A percentile compares a stretch with the other conserved stretches of the same genome.
These are phyloP conservation scores for Menidia menidia DNA, from an alignment of 2,797 vertebrate genomes.

Conservation along the genomic window DNA sequence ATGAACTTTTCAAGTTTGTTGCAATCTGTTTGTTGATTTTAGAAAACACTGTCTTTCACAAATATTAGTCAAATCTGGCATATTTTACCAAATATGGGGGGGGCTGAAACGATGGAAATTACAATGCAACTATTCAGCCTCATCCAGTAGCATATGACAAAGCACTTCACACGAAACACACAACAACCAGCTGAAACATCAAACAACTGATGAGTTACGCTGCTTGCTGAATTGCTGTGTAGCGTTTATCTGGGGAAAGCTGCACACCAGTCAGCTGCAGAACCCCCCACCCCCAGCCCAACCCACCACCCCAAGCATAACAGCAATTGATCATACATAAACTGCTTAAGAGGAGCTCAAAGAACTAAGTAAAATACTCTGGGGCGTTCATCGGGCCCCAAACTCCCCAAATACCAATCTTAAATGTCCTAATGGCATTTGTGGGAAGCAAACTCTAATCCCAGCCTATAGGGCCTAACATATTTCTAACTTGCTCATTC, in stretches of 20 bases:
- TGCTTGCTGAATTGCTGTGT: neutral
- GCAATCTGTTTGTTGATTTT: constrained; percentile 53
- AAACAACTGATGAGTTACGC: neutral
- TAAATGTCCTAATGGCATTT: no score
- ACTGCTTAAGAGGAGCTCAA: neutral
- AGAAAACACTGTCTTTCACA: constrained; percentile 26
- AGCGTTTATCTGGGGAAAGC: neutral
- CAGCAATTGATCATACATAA: neutral
- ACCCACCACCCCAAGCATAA: neutral
- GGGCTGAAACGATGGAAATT: constrained; percentile 33
- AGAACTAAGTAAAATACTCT: neutral
- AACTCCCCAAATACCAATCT: neutral
- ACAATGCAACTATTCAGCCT: constrained; percentile 70
- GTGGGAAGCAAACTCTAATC: no score
- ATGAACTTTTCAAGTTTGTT: constrained; percentile 35
- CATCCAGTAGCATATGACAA: constrained; percentile 48
- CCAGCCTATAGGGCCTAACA: neutral
- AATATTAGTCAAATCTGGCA: constrained; percentile 44
- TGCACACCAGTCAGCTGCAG: neutral
- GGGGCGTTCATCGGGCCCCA: neutral
- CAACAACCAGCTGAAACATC: neutral
- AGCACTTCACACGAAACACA: constrained; percentile 56
- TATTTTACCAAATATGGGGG: constrained; percentile 53
- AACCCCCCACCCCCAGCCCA: neutral
- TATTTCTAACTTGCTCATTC: no score